These are phyloP conservation scores for Lepidocolaptes lacrymiger DNA, from an alignment of 2,797 vertebrate genomes.

Conservation along the genomic window DNA sequence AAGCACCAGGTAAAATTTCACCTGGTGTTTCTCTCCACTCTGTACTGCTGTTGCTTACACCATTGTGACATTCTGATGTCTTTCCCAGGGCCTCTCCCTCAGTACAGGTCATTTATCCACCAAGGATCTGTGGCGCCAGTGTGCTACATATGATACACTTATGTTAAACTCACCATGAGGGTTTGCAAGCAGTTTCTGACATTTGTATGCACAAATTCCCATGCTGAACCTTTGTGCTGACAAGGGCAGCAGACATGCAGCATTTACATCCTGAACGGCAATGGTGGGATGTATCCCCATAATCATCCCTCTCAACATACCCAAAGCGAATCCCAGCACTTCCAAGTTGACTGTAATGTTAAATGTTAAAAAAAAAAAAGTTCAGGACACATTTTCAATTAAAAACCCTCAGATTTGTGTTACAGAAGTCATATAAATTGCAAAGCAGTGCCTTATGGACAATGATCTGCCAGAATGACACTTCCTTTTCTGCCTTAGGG, in stretches of 20 bases:
- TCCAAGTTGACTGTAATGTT: background rate
- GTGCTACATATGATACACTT: background rate
- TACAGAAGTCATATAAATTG: conserved; percentile 37
- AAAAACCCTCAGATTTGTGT: background rate
- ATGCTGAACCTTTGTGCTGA: background rate
- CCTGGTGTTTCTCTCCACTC: background rate
- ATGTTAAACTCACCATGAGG: background rate
- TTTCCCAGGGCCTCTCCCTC: background rate
- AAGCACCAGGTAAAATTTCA: background rate
- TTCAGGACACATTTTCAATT: background rate
- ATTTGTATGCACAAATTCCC: background rate
- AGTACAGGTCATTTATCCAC: background rate
- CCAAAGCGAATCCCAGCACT: background rate
- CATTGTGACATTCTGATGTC: background rate
- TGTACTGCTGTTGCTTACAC: background rate
- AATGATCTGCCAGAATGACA: background rate
- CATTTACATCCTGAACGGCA: background rate
- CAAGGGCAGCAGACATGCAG: background rate
- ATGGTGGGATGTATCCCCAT: rapidly evolving
- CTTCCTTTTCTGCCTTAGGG: conserved; percentile 7
- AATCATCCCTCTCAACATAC: background rate
- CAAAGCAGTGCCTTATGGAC: background rate
- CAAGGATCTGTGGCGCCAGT: background rate
- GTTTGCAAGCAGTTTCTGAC: background rate
- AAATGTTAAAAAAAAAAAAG: background rate